Base-by-base conservation (phyloP, 2,888 invertebrate genomes). In the Zeuzera pyrina region DNA sequence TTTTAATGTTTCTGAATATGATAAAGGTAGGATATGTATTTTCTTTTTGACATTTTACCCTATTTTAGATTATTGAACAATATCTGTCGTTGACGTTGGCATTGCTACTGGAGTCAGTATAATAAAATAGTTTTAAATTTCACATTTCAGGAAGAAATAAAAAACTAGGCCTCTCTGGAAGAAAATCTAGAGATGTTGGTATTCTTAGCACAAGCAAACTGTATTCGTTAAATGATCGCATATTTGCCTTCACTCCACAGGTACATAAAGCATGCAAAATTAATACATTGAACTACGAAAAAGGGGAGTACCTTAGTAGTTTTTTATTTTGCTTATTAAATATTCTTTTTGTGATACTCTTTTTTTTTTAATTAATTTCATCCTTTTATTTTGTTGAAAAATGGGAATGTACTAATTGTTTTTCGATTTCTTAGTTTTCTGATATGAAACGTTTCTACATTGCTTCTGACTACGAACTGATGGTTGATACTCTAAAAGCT, bases 221-320 rank as follows among this genome's bases (percentile, higher is more conserved):
- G 41, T 99, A 99, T 74, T 94, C 95, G 1, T 83, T 99, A 33
- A 94, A 96, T 54, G 96, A 98, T 69, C 90, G 93, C 64, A 96
- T 98, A 57, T 96, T 98, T 74, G 98, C 97, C 0, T 99, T 99
- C 69, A 98, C 98, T 3, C 99, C 99, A 25, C 98, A 99, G 93
- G 98, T 98, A 63, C 12, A 23, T 12, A 11, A 21, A 23, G n/a
- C n/a, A n/a, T n/a, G n/a, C n/a, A n/a, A n/a, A n/a, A n/a, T n/a
- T n/a, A n/a, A n/a, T n/a, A n/a, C n/a, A n/a, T n/a, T n/a, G n/a
- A n/a, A n/a, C n/a, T n/a, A n/a, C n/a, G n/a, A n/a, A n/a, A n/a
- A n/a, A n/a, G n/a, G n/a, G n/a, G n/a, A n/a, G n/a, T n/a, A n/a
- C n/a, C n/a, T 26, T 27, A 25, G 19, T 42, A 16, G 12, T 31